Evolutionary conservation across 2,888 invertebrate species (phyloP), one percentile per base, ranked within the genome.

Genomic region (Scaptomyza flava): DNA sequence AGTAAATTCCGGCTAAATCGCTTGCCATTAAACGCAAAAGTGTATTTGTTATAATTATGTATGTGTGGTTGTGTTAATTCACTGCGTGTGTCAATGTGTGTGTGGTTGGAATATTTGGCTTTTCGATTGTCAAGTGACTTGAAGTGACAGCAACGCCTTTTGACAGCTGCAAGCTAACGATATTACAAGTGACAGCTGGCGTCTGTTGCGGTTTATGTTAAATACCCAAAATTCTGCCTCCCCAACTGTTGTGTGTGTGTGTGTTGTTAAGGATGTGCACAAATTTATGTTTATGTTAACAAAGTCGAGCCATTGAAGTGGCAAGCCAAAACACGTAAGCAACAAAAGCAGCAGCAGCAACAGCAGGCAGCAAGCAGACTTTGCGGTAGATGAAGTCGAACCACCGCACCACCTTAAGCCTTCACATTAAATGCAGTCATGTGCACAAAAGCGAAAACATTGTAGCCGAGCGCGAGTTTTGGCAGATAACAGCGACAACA

Each of bases 251-350:
- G 53, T 45, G 62, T 57, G 48, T 41, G 46, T 54, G 58, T 46
- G 42, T 53, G 59, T 57, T 62, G 67, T 68, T 72, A 59, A 61
- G 67, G 66, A 76, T 73, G 69, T 66, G 62, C 72, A 67, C 66
- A 76, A 84, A 87, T 84, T 79, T 81, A 84, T 87, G 81, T 81
- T 83, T 79, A 87, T 84, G 82, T 81, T 87, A 84, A 87, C 87
- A 83, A 74, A 87, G 79, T 81, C 76, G 68, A 84, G 70, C 64
- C 87, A 83, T 87, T 83, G 81, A 84, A 87, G 82, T 87, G 82
- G 87, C 85, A 83, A 84, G 69, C 87, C 81, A 72, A 87, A 83
- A 83, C 87, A 83, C 81, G 72, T 50, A 58, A 56, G 68, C 56
- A 52, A 42, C 61, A 33, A 64, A 53, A 64, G 20, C 45, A 23